Percentiles rank a stretch among this genome's conserved stretches.
phyloP scores from a whole-genome alignment of 2,888 invertebrate genomes.

The Drosophila vallismaia region DNA sequence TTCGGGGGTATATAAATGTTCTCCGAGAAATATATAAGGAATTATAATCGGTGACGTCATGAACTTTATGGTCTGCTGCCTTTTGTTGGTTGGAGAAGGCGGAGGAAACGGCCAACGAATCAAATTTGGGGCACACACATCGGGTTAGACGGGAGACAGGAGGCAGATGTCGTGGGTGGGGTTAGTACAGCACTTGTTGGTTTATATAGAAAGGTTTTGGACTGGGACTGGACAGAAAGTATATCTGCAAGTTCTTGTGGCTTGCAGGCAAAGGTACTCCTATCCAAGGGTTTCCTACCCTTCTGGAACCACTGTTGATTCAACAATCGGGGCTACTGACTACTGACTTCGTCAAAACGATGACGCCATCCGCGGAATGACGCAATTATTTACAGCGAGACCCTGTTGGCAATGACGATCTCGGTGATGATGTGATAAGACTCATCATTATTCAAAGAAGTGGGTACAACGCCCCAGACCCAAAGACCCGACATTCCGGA shows the following conservation, averaged over 20 bases:
- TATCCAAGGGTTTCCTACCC: no score
- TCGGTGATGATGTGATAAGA: constrained; percentile 6
- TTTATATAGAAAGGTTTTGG: background rate
- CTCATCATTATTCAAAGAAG: constrained; percentile 23
- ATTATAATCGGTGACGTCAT: constrained; percentile 56
- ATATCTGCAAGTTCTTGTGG: background rate
- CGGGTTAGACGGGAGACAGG: background rate
- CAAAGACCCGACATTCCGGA: constrained; percentile 8
- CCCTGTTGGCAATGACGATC: constrained; percentile 6
- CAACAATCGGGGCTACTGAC: constrained; percentile 11
- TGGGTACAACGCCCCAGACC: background rate
- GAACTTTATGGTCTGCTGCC: constrained; percentile 49
- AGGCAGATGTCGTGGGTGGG: constrained; percentile 8
- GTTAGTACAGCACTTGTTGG: background rate
- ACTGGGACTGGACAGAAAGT: background rate
- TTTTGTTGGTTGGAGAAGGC: constrained; percentile 53
- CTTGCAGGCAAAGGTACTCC: no score
- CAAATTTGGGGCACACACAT: constrained; percentile 31
- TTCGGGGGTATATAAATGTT: background rate
- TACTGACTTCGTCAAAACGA: constrained; percentile 18
- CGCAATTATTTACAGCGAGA: constrained; percentile 51
- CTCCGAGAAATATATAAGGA: constrained; percentile 11
- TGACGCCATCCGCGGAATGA: constrained; percentile 38
- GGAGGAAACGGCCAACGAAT: constrained; percentile 20
- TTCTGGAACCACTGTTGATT: background rate